Conservation (phyloP, 2,797 vertebrate genomes). For the Pangasius larnaudii region DNA sequence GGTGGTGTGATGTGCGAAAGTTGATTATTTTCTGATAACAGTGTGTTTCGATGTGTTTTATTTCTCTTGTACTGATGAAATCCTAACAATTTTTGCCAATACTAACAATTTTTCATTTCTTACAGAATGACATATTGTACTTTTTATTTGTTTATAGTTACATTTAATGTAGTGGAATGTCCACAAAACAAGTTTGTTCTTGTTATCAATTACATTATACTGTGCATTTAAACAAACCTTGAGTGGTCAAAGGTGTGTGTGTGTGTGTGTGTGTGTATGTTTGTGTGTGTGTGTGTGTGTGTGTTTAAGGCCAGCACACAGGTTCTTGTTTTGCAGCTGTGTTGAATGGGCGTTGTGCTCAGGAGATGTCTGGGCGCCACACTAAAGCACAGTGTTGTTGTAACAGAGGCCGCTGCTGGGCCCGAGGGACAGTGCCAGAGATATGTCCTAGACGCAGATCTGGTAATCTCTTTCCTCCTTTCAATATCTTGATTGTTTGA, state of each 20-base stretch:
- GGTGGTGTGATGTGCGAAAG: too few species aligned
- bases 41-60: not conserved
- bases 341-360: constrained; percentile 71
- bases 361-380: constrained; percentile 68
- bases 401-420: constrained; percentile 76
- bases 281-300: not conserved
- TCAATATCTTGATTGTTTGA: not conserved
- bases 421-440: constrained; percentile 65
- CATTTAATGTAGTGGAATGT: not conserved
- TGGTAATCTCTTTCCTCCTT: constrained; percentile 63
- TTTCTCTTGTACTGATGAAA: not conserved
- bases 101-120: not conserved
- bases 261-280: not conserved
- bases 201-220: not conserved
- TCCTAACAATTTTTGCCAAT: not conserved
- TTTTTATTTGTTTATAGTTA: not conserved
- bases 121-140: not conserved
- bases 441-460: constrained; percentile 74
- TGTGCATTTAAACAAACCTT: not conserved
- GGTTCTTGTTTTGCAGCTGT: constrained; percentile 70
- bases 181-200: not conserved
- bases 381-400: constrained; percentile 78
- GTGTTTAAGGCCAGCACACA: constrained; percentile 68
- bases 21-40: too few species aligned
- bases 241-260: not conserved